Percentiles rank a stretch among this genome's conserved stretches.
phyloP scores from a whole-genome alignment of 1,140 invertebrate species.

The Drosophila orosa region DNA sequence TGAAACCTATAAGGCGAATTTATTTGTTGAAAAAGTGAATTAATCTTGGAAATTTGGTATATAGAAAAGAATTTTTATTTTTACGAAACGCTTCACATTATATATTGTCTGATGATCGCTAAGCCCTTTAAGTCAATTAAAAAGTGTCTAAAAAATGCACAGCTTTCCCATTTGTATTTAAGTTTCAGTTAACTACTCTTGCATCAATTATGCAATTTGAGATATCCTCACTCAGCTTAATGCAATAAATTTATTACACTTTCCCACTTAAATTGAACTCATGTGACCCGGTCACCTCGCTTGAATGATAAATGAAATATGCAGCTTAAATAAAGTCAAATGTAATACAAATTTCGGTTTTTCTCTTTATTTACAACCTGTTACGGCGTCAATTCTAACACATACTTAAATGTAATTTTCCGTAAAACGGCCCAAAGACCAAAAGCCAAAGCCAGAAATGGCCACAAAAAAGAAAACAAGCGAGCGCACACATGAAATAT shows the following conservation, averaged over 20 bases:
- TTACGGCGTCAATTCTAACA: conserved; percentile 78
- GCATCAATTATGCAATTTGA: too few species aligned
- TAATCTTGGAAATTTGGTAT: too few species aligned
- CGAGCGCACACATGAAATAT: conserved; percentile 49
- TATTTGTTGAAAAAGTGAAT: too few species aligned
- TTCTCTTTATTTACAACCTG: conserved; percentile 77
- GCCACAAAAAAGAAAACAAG: conserved; percentile 27
- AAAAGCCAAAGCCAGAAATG: conserved; percentile 54
- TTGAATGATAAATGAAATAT: conserved; percentile 24
- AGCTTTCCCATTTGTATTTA: too few species aligned
- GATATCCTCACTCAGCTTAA: not conserved
- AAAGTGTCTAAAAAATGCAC: too few species aligned
- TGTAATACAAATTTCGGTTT: conserved; percentile 48
- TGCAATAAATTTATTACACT: not conserved
- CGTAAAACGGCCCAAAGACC: conserved; percentile 64
- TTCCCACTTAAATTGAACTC: conserved; percentile 3
- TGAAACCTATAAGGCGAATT: too few species aligned
- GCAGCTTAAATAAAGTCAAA: conserved; percentile 44
- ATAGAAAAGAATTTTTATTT: too few species aligned
- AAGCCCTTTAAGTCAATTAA: too few species aligned
- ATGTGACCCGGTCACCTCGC: not conserved
- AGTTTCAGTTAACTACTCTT: not conserved
- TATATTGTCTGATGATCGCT: too few species aligned
- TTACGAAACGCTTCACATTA: too few species aligned
- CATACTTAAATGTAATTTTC: conserved; percentile 81